Conservation (phyloP, 2,888 invertebrate genomes). For the Calephelis perditalis region DNA sequence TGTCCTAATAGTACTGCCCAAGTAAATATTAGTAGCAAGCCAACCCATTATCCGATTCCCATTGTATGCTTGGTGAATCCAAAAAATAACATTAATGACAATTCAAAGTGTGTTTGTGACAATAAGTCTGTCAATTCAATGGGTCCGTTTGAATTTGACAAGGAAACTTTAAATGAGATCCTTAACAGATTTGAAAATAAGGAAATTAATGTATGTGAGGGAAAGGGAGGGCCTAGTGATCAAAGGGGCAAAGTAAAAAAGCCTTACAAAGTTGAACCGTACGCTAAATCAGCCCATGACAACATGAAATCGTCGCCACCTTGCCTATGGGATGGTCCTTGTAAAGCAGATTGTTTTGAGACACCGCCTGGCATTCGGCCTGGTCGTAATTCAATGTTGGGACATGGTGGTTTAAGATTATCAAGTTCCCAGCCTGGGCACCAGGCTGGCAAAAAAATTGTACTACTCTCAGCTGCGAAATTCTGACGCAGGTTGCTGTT, state of each 20-base stretch:
- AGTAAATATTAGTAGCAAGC: constrained; percentile 12
- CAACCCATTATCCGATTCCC: neutral
- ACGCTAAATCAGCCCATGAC: constrained; percentile 56
- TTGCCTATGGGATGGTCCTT: constrained; percentile 61
- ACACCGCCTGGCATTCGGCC: constrained; percentile 49
- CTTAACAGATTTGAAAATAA: constrained; percentile 45
- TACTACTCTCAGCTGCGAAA: constrained; percentile 45
- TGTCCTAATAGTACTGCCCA: constrained; percentile 36
- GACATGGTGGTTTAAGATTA: constrained; percentile 33
- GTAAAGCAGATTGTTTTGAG: constrained; percentile 67
- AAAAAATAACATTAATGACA: neutral
- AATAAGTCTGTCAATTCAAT: constrained; percentile 12
- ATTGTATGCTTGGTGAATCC: constrained; percentile 14
- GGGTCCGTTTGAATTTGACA: constrained; percentile 45
- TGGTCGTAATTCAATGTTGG: constrained; percentile 43
- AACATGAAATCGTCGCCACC: constrained; percentile 64
- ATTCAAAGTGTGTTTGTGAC: constrained; percentile 18
- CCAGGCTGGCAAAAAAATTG: constrained; percentile 35
- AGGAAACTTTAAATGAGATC: constrained; percentile 45
- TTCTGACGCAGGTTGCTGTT: constrained; percentile 61
- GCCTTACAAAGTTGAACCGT: constrained; percentile 41
- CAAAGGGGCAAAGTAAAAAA: constrained; percentile 39
- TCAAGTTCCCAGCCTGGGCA: constrained; percentile 17
- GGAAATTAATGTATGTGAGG: constrained; percentile 35
- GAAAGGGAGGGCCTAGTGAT: constrained; percentile 40